Conservation (phyloP, 2,113 vertebrate genomes). For the Dunckerocampus dactyliophorus region DNA sequence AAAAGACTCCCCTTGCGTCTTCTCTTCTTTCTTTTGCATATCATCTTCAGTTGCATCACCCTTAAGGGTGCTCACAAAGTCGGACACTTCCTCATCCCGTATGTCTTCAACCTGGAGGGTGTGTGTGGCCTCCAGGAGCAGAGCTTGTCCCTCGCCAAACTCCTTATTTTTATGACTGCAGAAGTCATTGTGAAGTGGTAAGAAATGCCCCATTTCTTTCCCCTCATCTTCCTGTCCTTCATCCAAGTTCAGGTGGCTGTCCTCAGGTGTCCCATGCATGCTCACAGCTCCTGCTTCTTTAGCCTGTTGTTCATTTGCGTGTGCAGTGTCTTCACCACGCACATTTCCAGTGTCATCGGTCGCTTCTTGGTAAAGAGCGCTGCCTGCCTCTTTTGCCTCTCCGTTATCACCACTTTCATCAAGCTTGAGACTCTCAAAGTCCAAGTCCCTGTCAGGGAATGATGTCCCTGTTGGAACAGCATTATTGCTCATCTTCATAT, state of each 20-base stretch:
- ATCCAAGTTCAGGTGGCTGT: too few relatives aligned
- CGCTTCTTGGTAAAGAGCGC: slow-evolving; percentile 27
- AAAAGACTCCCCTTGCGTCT: slow-evolving; percentile 5
- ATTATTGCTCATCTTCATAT: too few relatives aligned
- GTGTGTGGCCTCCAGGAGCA: slow-evolving; percentile 22
- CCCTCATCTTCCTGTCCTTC: too few relatives aligned
- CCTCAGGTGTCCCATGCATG: too few relatives aligned
- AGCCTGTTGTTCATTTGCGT: too few relatives aligned
- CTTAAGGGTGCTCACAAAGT: slow-evolving; percentile 40
- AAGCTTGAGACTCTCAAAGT: slow-evolving; percentile 59
- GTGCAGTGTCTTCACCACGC: too few relatives aligned
- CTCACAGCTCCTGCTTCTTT: too few relatives aligned
- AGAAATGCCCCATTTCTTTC: too few relatives aligned
- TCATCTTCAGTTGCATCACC: slow-evolving; percentile 1
- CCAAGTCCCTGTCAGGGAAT: slow-evolving; percentile 59
- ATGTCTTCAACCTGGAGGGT: slow-evolving; percentile 41
- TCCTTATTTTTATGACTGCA: slow-evolving; percentile 21
- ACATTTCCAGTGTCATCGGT: slow-evolving; percentile 6
- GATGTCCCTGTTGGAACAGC: slow-evolving; percentile 4
- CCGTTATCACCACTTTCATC: slow-evolving; percentile 33
- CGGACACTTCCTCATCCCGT: slow-evolving; percentile 36
- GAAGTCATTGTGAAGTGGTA: neutral
- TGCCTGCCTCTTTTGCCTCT: slow-evolving; percentile 24
- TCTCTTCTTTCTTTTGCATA: slow-evolving; percentile 22
- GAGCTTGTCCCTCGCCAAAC: slow-evolving; percentile 37